A percentile compares a stretch with the other conserved stretches of the same genome.
Evolutionary conservation across 2,113 vertebrate genomes (phyloP).

Genomic region (Proterorhinus semilunaris): DNA sequence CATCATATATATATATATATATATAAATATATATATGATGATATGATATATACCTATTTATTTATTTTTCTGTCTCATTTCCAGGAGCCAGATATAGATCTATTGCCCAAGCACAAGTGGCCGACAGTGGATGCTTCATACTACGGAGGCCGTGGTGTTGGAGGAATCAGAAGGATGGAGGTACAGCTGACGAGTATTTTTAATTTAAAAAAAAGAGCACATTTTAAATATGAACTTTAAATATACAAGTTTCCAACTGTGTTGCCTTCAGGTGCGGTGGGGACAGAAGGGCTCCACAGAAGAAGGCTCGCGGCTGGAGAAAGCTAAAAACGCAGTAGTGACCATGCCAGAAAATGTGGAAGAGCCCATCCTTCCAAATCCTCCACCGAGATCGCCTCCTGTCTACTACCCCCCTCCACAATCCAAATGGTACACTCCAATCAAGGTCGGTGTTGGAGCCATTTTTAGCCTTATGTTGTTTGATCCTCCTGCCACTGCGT

Average conservation of each 20-base stretch:
- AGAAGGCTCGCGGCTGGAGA: constrained; percentile 91
- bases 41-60: too few relatives aligned
- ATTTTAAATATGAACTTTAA: not conserved
- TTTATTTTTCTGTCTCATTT: not conserved
- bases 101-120: constrained; percentile 87
- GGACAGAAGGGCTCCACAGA: constrained; percentile 95
- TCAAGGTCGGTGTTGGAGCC: constrained; percentile 95
- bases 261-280: constrained; percentile 88
- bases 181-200: constrained; percentile 58
- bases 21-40: too few relatives aligned
- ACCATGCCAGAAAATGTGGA: constrained; percentile 85
- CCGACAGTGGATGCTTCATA: constrained; percentile 97
- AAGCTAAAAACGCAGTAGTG: constrained; percentile 92
- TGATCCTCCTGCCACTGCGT: too few relatives aligned
- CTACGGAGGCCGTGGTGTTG: constrained; percentile 91
- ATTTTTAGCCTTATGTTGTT: too few relatives aligned
- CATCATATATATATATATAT: too few relatives aligned
- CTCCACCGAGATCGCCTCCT: constrained; percentile 77
- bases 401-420: constrained; percentile 70
- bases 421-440: constrained; percentile 94
- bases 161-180: constrained; percentile 98
- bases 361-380: constrained; percentile 73
- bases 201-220: not conserved
- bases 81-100: constrained; percentile 83
- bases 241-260: not conserved